Base-by-base conservation (phyloP, 1,140 invertebrate species). In the Caerostris darwini region DNA sequence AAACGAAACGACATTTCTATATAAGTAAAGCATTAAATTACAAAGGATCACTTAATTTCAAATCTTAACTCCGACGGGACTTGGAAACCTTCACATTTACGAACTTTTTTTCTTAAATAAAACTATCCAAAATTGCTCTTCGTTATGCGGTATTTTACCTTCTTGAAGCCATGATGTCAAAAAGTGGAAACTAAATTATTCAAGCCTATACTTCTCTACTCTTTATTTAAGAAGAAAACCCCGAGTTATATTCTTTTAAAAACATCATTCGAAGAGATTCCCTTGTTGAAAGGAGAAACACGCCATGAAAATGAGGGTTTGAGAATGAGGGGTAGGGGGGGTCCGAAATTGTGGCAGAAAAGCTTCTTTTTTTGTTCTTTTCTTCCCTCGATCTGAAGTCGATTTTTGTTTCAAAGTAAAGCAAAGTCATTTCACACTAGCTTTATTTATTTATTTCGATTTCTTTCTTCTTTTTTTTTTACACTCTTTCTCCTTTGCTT, bases 371-470 rank as follows among this genome's bases (percentile, higher is more conserved):
- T 85, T 34, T 34, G 10, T 59, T 59, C 34, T 34, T 34, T 34
- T 34, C 34, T 34, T 34, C 34, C 34, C 67, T 59, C 54, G 67
- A 71, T 77, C 88, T 67, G 5, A 3, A 77, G 88, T 90, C 88
- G 67, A 90, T 90, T 90, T 77, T 90, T 90, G 88, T 90, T 90
- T 90, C 88, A 71, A 77, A 90, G 88, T 90, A 90, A 90, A 69
- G 88, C 88, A 90, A 90, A 90, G 88, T 90, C 88, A 90, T 90
- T 90, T 90, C 88, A 90, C 88, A 64, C 88, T 90, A 90, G 88
- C 88, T 90, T 90, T 90, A 90, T 90, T 90, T 90, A 71, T 90
- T 90, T 57, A 54, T 69, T 90, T 54, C 61, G 50, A 71, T 90
- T 71, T 56, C 56, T 90, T 90, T 77, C 57, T 58, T 56, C 57